Evolutionary conservation across 2,113 vertebrate genomes (phyloP).

Genomic region (Triplophysa tibetana): DNA sequence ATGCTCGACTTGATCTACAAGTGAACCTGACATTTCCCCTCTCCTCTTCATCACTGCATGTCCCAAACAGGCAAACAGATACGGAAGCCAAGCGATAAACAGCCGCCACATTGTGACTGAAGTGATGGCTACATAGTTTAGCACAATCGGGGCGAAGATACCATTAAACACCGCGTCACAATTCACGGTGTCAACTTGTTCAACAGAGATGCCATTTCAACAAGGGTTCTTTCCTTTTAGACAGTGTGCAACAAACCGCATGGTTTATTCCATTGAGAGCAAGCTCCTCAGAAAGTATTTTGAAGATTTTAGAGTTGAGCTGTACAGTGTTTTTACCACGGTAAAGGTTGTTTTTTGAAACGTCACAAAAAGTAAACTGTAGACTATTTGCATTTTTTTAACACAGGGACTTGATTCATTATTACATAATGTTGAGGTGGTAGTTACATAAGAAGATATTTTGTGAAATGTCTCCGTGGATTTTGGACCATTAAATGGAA

Average conservation of each 20-base stretch:
- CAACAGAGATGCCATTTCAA: conserved; percentile 16
- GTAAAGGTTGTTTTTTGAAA: no score
- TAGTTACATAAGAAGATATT: no score
- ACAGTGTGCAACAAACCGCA: neutral
- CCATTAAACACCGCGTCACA: conserved; percentile 26
- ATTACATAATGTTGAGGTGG: no score
- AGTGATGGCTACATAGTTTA: conserved; percentile 65
- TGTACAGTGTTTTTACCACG: no score
- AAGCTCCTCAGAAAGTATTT: neutral
- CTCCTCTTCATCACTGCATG: conserved; percentile 71
- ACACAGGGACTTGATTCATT: no score
- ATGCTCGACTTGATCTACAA: conserved; percentile 78
- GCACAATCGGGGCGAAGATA: conserved; percentile 58
- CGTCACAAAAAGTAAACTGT: no score
- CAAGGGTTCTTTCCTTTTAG: conserved; percentile 17
- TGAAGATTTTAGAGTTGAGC: neutral
- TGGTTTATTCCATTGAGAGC: neutral
- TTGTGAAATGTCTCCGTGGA: no score
- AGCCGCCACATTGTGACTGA: conserved; percentile 66
- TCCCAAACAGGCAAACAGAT: conserved; percentile 70
- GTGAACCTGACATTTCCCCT: conserved; percentile 75
- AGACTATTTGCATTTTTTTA: no score
- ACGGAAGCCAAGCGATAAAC: conserved; percentile 69
- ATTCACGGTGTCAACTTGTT: conserved; percentile 30
- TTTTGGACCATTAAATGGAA: no score